Conservation (phyloP, 1,140 invertebrate genomes). For the Drosophila nigromelanica region DNA sequence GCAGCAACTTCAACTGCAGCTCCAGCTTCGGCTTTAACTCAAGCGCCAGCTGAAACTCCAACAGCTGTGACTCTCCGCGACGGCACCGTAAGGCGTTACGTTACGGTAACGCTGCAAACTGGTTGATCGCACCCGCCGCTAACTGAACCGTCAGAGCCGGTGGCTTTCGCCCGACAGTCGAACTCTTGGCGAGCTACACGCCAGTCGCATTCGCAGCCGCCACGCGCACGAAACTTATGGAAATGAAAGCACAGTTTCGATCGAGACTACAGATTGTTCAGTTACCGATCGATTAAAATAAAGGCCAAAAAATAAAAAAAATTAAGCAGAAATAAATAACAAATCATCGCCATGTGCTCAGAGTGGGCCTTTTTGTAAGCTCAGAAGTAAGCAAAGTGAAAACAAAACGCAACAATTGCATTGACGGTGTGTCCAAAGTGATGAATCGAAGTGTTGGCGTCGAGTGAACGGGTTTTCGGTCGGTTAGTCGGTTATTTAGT, state of each 20-base stretch:
- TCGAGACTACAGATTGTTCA: slow-evolving; percentile 1
- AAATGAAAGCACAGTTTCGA: slow-evolving; percentile 35
- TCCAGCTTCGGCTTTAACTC: neutral
- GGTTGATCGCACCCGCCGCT: slow-evolving; percentile 74
- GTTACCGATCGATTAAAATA: slow-evolving; percentile 43
- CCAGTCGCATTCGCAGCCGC: slow-evolving; percentile 50
- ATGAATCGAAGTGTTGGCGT: slow-evolving; percentile 56
- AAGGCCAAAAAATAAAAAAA: slow-evolving; percentile 23
- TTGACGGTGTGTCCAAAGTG: slow-evolving; percentile 50
- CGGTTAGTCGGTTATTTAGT: slow-evolving; percentile 14
- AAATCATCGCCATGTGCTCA: slow-evolving; percentile 44
- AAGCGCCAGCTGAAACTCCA: neutral
- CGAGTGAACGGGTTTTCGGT: slow-evolving; percentile 68
- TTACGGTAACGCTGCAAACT: slow-evolving; percentile 53
- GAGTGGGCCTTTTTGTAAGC: slow-evolving; percentile 32
- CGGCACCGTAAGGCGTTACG: slow-evolving; percentile 60
- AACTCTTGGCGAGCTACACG: slow-evolving; percentile 63
- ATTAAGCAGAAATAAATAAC: slow-evolving; percentile 24
- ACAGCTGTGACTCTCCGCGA: slow-evolving; percentile 38
- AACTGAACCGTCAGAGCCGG: slow-evolving; percentile 49
- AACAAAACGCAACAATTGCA: slow-evolving; percentile 57
- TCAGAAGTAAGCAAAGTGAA: slow-evolving; percentile 41
- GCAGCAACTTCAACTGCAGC: neutral
- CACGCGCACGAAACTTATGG: slow-evolving; percentile 22
- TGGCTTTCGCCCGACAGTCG: slow-evolving; percentile 76